Base-by-base conservation (phyloP, 2,797 vertebrate species). In the Acanthiza pusilla region DNA sequence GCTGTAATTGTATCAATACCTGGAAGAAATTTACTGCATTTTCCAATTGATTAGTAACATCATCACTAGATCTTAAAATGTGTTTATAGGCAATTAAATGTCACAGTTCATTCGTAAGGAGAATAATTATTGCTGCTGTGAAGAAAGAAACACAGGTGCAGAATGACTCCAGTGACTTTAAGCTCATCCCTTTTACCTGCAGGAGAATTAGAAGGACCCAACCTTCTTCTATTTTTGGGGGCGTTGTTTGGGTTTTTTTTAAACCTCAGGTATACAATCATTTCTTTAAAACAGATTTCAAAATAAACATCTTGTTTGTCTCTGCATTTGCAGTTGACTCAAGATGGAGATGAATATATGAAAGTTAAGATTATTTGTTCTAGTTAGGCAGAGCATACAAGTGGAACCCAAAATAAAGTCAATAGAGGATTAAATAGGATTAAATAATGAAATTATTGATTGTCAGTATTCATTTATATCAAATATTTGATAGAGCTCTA, bases 71-170 rank as follows among this genome's bases (percentile, higher is more conserved):
- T 83, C 89, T 93, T 83, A 66, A 83, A 88, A 71, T 18, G n/a
- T 78, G 57, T 88, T 95, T 91, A 94, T 66, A 92, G 86, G 67
- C 89, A 83, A 95, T 94, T 83, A 80, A 92, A 85, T 57, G 68
- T 92, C 93, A 83, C 85, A 47, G 61, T 74, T 87, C 76, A 32
- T 83, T 91, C 0, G 2, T 54, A 85, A 94, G 57, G 67, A 87
- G 80, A 57, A 78, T 84, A 86, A 87, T 92, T 93, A 73, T 67
- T 61, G 47, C 88, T 85, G 40, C 51, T 17, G 15, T 66, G 43
- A 58, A 86, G 65, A 51, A 78, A 50, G 70, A 88, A 78, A 79
- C 18, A 10, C 45, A 78, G 91, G 74, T 77, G 60, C 66, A 87
- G 48, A 23, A 47, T 54, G 42, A 40, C 32, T 76, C 40, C 13